These are phyloP conservation scores for Lordiphosa fenestrarum DNA, from an alignment of 2,888 invertebrate genomes.

Conservation along the genomic window DNA sequence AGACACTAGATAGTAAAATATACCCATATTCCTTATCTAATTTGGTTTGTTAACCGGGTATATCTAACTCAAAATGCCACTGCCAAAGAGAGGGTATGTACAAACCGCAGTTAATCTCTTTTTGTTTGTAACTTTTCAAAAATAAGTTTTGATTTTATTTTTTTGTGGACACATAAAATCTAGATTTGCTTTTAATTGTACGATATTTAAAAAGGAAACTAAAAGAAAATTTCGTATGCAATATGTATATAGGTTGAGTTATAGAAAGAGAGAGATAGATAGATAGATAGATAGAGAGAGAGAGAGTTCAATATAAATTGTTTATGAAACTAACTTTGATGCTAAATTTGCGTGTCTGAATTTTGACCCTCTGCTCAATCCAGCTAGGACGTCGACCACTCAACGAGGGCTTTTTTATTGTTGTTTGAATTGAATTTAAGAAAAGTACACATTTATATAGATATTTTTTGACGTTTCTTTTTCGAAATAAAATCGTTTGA, in stretches of 20 bases:
- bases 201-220: slow-evolving; percentile 11
- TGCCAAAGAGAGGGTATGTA: slow-evolving; percentile 16
- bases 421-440: slow-evolving; percentile 37
- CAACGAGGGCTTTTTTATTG: slow-evolving; percentile 78
- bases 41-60: background rate
- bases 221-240: background rate
- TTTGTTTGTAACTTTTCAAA: slow-evolving; percentile 2
- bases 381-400: slow-evolving; percentile 81
- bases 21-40: no score
- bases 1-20: no score
- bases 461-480: slow-evolving; percentile 5
- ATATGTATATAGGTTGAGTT: slow-evolving; percentile 28
- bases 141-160: slow-evolving; percentile 15
- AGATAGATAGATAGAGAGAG: slow-evolving; percentile 19
- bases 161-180: slow-evolving; percentile 14
- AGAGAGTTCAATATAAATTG: slow-evolving; percentile 63
- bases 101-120: slow-evolving; percentile 22
- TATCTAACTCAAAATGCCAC: background rate
- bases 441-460: slow-evolving; percentile 46
- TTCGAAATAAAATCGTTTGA: no score
- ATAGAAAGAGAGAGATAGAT: slow-evolving; percentile 25
- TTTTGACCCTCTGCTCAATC: slow-evolving; percentile 81
- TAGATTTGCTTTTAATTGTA: slow-evolving; percentile 22
- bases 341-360: slow-evolving; percentile 81
- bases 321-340: slow-evolving; percentile 80